Base-by-base conservation (phyloP, 2,888 invertebrate species). In the Athetis lepigone region DNA sequence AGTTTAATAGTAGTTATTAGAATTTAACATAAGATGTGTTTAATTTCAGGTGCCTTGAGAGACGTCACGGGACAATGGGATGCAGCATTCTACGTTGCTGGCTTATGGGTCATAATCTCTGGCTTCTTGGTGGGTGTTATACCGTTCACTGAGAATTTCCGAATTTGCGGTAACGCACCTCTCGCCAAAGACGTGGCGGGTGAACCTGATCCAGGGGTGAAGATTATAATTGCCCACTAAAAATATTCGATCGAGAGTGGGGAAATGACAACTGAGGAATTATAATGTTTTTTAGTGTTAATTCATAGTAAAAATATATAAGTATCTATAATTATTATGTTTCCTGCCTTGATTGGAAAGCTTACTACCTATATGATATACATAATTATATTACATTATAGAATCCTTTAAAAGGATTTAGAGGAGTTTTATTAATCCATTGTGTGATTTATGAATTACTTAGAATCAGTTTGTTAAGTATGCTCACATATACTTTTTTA, bases 81-180 rank as follows among this genome's bases (percentile, higher is more conserved):
- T 77, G 95, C 97, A 67, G 97, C 98, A 0, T 98, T 98, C 90
- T 97, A 97, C 88, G 96, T 97, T 74, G 97, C 98, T 36, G 98
- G 98, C 16, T 92, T 97, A 46, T 98, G 98, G 96, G 98, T 98
- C 56, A 95, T 97, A 18, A 89, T 98, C 19, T 97, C 98, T 27
- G 98, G 98, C 29, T 76, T 97, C 0, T 89, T 97, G 0, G 96
- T 97, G 11, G 96, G 95, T 0, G 90, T 96, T 2, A 96, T 97
- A 74, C 97, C 97, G 0, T 96, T 92, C 81, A 96, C 97, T 6
- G 96, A 95, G 80, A 97, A 97, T 84, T 95, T 96, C 78, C 95
- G 96, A 47, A 95, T 97, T n/a, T 90, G 93, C 57, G 94, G 94
- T 7, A 84, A 86, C 89, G 96, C 96, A 82, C 79, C 94, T 0